Conservation (phyloP, 2,888 invertebrate species). For the Actias luna region DNA sequence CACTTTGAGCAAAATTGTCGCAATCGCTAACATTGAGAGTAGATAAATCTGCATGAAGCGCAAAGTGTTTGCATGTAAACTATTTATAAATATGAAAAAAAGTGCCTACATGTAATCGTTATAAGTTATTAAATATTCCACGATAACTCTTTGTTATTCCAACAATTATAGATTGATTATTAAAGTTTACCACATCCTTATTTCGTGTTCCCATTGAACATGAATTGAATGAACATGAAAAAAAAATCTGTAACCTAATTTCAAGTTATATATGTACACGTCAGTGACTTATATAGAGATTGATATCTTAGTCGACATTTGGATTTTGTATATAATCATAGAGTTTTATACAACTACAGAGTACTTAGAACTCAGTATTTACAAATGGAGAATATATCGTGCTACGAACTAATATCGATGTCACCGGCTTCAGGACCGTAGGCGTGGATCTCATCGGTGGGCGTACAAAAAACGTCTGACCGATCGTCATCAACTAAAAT, state of each 20-base stretch:
- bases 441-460: slow-evolving; percentile 37
- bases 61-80: slow-evolving; percentile 10
- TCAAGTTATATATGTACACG: no score
- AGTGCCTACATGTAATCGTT: background rate
- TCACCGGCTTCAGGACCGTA: slow-evolving; percentile 49
- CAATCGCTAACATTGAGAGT: background rate
- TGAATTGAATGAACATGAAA: no score
- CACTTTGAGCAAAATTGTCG: background rate
- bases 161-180: background rate
- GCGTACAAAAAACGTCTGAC: slow-evolving; percentile 24
- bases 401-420: slow-evolving; percentile 42
- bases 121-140: background rate
- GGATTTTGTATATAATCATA: background rate
- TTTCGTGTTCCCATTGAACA: no score
- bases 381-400: slow-evolving; percentile 48
- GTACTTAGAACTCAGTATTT: slow-evolving; percentile 10
- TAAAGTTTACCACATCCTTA: background rate
- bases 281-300: background rate
- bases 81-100: slow-evolving; percentile 10
- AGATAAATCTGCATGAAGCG: background rate
- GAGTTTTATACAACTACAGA: background rate
- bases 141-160: background rate
- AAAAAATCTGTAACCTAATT: no score
- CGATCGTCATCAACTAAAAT: slow-evolving; percentile 35
- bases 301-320: background rate